Evolutionary conservation across 2,113 vertebrate genomes (phyloP).

Genomic region (Zootoca vivipara): DNA sequence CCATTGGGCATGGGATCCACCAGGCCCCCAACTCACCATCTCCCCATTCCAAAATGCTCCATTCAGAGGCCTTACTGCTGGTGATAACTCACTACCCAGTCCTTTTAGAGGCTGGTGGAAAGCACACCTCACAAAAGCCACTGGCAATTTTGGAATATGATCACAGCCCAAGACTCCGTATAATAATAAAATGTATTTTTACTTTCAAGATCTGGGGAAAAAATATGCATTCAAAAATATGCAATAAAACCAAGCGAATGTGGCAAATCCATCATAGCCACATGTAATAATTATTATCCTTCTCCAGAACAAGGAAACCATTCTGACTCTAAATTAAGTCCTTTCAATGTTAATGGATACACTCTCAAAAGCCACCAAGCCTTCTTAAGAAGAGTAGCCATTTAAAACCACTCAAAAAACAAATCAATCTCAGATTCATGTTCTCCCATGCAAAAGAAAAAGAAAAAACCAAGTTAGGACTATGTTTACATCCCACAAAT

Average conservation of each 20-base stretch:
- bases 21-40: too few relatives aligned
- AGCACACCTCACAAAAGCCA: too few relatives aligned
- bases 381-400: neutral
- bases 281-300: neutral
- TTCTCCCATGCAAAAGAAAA: too few relatives aligned
- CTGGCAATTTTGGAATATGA: neutral
- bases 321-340: neutral
- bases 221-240: neutral
- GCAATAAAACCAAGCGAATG: neutral
- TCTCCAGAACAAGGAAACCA: neutral
- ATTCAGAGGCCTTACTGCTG: too few relatives aligned
- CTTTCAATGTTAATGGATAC: neutral
- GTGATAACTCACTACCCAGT: too few relatives aligned
- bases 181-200: neutral
- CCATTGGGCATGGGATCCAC: too few relatives aligned
- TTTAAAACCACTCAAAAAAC: neutral
- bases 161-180: neutral
- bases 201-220: neutral
- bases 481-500: neutral
- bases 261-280: neutral
- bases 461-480: neutral
- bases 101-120: too few relatives aligned
- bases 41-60: too few relatives aligned
- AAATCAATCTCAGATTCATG: neutral
- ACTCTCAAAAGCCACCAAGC: neutral